Base-by-base conservation (phyloP, 1,140 invertebrate genomes). In the Sinonovacula constricta region DNA sequence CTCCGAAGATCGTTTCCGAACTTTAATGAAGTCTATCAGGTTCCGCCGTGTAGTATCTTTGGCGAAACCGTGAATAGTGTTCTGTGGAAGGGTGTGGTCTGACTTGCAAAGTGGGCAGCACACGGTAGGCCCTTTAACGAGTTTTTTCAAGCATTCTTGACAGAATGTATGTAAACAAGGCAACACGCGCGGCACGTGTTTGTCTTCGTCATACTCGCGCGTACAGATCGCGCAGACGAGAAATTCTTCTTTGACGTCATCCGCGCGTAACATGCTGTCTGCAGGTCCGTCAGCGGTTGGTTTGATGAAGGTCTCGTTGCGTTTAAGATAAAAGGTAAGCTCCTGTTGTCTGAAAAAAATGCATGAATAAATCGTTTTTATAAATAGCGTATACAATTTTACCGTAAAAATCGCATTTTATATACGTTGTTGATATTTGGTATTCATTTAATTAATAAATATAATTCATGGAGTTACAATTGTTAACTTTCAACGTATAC, bases 121-220 rank as follows among this genome's bases (percentile, higher is more conserved):
- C 22, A 84, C 31, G 51, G 60, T 22, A 28, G 75, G 49, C 31
- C 54, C 36, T 57, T 74, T 79, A 12, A 78, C 30, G 3, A 81
- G 51, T 63, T 84, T 77, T 31, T 60, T 62, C 26, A 84, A 36
- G 65, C 82, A 84, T 0, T 60, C 30, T 56, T 84, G 77, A 60
- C 82, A 84, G 33, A 81, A 81, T 34, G 82, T 84, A 71, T 84
- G 82, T 24, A 84, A 68, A 51, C 82, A 84, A 36, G 80, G 80
- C 10, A 84, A 39, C 33, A 84, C 78, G 53, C 80, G 30, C 5
- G 82, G 82, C 26, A 80, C 76, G 53, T 84, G 69, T 5, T 33
- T 15, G 7, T 84, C 78, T 15, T 84, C 78, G 45, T 84, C 80
- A 60, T 72, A 84, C 31, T 84, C 77, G 36, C 63, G 75, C 24